Evolutionary conservation across 1,140 invertebrate genomes (phyloP).

Genomic region (Alviniconcha marisindica): DNA sequence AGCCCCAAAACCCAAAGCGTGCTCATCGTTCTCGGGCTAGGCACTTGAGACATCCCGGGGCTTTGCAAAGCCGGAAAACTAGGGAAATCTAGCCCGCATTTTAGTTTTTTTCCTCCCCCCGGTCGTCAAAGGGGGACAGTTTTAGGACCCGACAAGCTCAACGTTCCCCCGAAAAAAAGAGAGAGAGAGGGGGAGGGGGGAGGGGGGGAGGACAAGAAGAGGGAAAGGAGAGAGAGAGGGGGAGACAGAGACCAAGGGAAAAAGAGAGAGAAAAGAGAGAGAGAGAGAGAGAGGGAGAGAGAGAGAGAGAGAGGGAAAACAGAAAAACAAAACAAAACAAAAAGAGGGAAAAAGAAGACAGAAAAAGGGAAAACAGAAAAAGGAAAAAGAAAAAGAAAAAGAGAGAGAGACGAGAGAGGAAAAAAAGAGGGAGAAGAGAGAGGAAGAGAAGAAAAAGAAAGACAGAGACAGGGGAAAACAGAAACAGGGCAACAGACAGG

Average conservation of each 20-base stretch:
- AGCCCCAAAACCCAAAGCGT: too few species aligned
- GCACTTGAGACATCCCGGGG: too few species aligned
- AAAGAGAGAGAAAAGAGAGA: background rate
- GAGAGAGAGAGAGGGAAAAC: background rate
- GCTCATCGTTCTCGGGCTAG: too few species aligned
- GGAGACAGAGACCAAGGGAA: background rate
- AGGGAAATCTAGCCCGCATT: too few species aligned
- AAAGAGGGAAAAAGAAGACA: background rate
- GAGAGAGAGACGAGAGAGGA: background rate
- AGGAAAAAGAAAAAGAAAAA: background rate
- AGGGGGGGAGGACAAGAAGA: background rate
- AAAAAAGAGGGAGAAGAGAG: background rate
- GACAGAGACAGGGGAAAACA: too few species aligned
- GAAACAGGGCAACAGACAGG: background rate
- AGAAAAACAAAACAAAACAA: background rate
- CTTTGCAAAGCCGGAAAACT: too few species aligned
- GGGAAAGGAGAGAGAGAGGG: conserved; percentile 2
- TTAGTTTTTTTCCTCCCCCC: too few species aligned
- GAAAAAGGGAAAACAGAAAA: background rate
- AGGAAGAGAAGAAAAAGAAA: background rate
- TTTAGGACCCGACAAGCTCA: too few species aligned
- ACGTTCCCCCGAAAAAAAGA: too few species aligned
- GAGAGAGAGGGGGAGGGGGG: background rate
- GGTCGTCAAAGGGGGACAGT: too few species aligned
- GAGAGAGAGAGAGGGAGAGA: background rate